phyloP scores from a whole-genome alignment of 2,113 vertebrate genomes.

The Sorex araneus region DNA sequence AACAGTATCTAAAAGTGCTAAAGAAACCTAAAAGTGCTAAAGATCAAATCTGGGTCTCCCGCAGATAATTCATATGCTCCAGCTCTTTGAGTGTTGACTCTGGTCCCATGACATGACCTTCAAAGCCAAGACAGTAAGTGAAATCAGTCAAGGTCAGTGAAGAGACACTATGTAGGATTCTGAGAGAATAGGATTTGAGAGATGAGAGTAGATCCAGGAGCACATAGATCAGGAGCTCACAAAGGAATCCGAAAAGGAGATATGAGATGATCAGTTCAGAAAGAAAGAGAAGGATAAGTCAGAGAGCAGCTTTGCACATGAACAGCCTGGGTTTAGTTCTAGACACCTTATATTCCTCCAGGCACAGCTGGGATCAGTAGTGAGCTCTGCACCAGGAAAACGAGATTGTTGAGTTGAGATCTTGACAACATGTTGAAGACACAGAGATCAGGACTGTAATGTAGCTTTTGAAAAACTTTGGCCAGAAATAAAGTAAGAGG shows the following conservation, averaged over 20 bases:
- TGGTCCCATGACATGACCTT: not conserved
- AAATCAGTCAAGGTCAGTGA: not conserved
- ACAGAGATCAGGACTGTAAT: not conserved
- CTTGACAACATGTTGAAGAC: conserved; percentile 5
- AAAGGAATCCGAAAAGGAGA: not conserved
- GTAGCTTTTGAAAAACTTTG: not conserved
- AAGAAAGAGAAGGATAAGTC: not conserved
- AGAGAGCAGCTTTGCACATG: too few species aligned
- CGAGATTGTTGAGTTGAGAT: not conserved
- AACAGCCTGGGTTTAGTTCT: not conserved
- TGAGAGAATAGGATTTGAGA: not conserved
- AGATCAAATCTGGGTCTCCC: too few species aligned
- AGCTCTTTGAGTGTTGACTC: too few species aligned
- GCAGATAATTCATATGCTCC: too few species aligned
- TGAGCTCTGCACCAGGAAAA: not conserved
- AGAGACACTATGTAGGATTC: not conserved
- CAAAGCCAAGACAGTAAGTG: not conserved
- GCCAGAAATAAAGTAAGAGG: conserved; percentile 15
- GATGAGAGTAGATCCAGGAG: not conserved
- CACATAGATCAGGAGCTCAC: not conserved
- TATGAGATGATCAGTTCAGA: not conserved
- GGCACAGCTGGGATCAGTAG: not conserved
- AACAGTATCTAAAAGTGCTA: too few species aligned
- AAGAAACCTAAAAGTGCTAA: too few species aligned
- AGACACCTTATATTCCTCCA: not conserved